Evolutionary conservation across 2,113 vertebrate genomes (phyloP).

Genomic region (Felis catus): DNA sequence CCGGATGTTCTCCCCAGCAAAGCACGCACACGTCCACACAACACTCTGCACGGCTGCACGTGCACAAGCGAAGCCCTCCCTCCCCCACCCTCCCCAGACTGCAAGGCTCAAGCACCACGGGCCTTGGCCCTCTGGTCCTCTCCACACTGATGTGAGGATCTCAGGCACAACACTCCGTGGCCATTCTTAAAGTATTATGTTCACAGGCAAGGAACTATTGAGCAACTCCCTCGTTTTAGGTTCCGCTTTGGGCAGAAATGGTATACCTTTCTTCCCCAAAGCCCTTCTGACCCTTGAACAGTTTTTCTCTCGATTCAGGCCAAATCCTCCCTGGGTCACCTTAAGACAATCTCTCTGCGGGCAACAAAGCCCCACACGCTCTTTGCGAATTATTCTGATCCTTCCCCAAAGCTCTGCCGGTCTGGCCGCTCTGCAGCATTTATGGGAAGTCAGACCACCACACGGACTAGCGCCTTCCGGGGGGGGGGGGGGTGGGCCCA

Average conservation of each 20-base stretch:
- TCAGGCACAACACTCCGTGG: neutral
- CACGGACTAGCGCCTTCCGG: neutral
- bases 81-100: accelerated
- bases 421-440: neutral
- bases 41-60: neutral
- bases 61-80: neutral
- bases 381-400: neutral
- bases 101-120: neutral
- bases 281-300: neutral
- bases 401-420: neutral
- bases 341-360: neutral
- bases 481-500: too few species aligned
- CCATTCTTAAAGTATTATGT: neutral
- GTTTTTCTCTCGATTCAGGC: neutral
- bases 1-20: neutral
- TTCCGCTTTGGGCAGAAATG: slow-evolving; percentile 38
- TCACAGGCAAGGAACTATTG: neutral
- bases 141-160: neutral
- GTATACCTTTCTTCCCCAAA: slow-evolving; percentile 48
- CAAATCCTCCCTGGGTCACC: neutral
- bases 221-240: neutral
- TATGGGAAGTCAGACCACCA: neutral
- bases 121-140: neutral
- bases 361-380: neutral
- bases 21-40: too few species aligned